phyloP scores from a whole-genome alignment of 2,888 invertebrate species.

The Silvanus unidentatus region DNA sequence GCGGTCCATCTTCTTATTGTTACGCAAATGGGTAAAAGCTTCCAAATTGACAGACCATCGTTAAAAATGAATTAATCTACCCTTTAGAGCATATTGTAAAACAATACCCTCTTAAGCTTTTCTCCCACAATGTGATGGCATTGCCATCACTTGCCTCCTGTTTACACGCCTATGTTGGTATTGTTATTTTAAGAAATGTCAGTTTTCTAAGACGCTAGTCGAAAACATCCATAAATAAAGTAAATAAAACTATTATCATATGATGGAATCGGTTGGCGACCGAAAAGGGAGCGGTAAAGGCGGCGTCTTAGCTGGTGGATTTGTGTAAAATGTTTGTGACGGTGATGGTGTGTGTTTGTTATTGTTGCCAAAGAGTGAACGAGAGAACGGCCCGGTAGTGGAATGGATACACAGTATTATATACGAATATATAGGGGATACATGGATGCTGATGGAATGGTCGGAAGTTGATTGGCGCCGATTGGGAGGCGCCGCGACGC shows the following conservation, averaged over 20 bases:
- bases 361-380: not conserved
- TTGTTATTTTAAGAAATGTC: conserved; percentile 46
- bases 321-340: too few species aligned
- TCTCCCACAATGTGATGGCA: too few species aligned
- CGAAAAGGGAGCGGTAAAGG: too few species aligned
- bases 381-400: conserved; percentile 7
- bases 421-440: conserved; percentile 21
- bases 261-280: conserved; percentile 6
- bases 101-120: too few species aligned
- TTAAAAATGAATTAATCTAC: too few species aligned
- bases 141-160: too few species aligned
- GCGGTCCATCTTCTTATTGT: too few species aligned
- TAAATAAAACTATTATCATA: conserved; percentile 36
- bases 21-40: too few species aligned
- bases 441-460: conserved; percentile 15
- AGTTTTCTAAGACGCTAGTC: conserved; percentile 39
- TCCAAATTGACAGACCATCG: too few species aligned
- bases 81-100: too few species aligned
- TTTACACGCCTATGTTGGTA: conserved; percentile 24
- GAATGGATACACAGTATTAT: conserved; percentile 27
- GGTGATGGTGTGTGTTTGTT: too few species aligned
- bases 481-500: conserved; percentile 50
- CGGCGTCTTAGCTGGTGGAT: not conserved
- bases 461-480: conserved; percentile 35
- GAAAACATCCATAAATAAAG: conserved; percentile 47